Base-by-base conservation (phyloP, 2,797 vertebrate genomes). In the Macroramphosus scolopax region DNA sequence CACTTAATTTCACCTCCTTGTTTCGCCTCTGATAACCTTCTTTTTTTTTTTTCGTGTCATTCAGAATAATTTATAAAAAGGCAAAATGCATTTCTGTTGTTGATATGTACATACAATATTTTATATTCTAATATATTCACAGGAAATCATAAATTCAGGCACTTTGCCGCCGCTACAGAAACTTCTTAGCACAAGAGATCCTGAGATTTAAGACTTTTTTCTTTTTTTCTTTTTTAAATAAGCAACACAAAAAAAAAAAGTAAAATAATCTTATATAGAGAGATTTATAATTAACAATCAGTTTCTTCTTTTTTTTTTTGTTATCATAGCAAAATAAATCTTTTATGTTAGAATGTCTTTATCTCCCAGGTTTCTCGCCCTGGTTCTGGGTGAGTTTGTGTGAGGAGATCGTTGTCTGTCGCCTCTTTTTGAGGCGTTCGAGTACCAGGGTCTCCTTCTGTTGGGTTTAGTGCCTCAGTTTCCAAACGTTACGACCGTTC, bases 191-290 rank as follows among this genome's bases (percentile, higher is more conserved):
- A 70, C 45, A 65, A 75, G 83, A 90, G 61, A 88, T 92, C 90
- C 90, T 92, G 90, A 92, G 90, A 89, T 88, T 84, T 88, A 89
- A 89, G 87, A 90, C 87, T 45, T 63, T 79, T 75, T 80, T 78
- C n/a, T n/a, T n/a, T n/a, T n/a, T n/a, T n/a, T n/a, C n/a, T 31
- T 82, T 77, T 78, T 92, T 89, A 90, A 91, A 90, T 90, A 90
- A 83, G 73, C 63, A 78, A 78, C 68, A 79, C 76, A 88, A 84
- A 87, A 68, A n/a, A n/a, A n/a, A n/a, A n/a, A n/a, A n/a, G 85
- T 89, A 90, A 86, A 89, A 90, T 90, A 90, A 89, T 88, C 78
- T 89, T 89, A 90, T 92, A 91, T 87, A 89, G 77, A 89, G 81
- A 84, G 73, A 89, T 90, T 90, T 89, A 88, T 90, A 91, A 88